Percentiles rank a stretch among this genome's conserved stretches.
Conservation (phyloP, 2,113 vertebrate species). For the Pachyramphus minor region DNA sequence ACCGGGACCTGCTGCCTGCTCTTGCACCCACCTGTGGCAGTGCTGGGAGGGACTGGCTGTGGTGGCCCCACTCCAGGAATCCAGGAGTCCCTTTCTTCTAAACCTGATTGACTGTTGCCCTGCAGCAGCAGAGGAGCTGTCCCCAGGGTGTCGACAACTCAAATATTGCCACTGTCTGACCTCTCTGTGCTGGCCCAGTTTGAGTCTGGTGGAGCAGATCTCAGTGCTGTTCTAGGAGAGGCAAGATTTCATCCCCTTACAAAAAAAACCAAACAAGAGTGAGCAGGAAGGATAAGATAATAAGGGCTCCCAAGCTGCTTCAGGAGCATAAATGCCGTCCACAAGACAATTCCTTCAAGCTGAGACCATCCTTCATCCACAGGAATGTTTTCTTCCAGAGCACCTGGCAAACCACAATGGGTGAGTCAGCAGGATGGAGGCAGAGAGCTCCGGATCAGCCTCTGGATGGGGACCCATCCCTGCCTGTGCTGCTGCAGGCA, state of each 20-base stretch:
- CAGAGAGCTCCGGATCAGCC: neutral
- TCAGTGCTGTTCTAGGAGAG: neutral
- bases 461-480: neutral
- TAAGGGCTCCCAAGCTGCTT: neutral
- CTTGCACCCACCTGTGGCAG: neutral
- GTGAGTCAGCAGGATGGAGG: neutral
- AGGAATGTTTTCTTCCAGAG: neutral
- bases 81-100: neutral
- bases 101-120: neutral
- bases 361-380: neutral
- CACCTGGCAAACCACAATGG: accelerated
- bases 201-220: neutral
- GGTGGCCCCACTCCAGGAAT: neutral
- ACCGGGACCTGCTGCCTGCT: neutral
- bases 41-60: neutral
- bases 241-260: neutral
- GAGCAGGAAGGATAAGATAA: neutral
- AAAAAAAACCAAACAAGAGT: neutral
- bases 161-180: neutral
- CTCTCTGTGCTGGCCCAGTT: neutral
- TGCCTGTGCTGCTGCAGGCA: neutral
- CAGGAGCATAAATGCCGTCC: neutral
- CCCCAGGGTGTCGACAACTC: neutral
- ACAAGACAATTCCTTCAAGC: neutral
- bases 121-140: neutral